Base-by-base conservation (phyloP, 2,113 vertebrate species). In the Hirundichthys speculiger region DNA sequence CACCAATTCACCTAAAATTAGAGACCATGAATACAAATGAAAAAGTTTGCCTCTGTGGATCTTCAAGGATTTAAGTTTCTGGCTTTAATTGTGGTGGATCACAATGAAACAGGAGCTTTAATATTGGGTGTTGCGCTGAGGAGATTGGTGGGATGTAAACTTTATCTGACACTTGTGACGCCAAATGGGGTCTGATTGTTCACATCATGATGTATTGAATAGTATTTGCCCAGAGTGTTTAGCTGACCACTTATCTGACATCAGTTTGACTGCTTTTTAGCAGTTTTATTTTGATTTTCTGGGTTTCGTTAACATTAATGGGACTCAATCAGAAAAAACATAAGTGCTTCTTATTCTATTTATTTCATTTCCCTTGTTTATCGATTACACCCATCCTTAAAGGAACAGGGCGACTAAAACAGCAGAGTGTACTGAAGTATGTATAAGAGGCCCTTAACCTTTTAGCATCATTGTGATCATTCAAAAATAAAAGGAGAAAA, bases 381-480 rank as follows among this genome's bases (percentile, higher is more conserved):
- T 21, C 16, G 65, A 34, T 20, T 48, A 12, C 51, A 53, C 27
- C 15, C 39, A 39, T 39, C 47, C 53, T 58, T 59, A 54, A 66
- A 59, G n/a, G n/a, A 55, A 20, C 3, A 16, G n/a, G 19, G 30
- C 2, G 62, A 60, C 69, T 75, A 12, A 60, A 76, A 73, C 64
- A 62, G 50, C 49, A 42, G 39, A 69, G 64, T n/a, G 46, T n/a
- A 60, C 62, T 39, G 48, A 49, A n/a, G 34, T 19, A 30, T 15
- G 46, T 55, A 70, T 64, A 59, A 77, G 61, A 67, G 57, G 79
- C 54, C 58, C 55, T 74, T 61, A 69, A n/a, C 50, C 60, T 76
- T 50, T 22, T 61, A 63, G 79, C 73, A 70, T 73, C 63, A 68
- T 79, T 70, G 62, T 74, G 86, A 70, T 86, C 77, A 79, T 49